Evolutionary conservation across 2,797 vertebrate species (phyloP).

Genomic region (Bucorvus abyssinicus): DNA sequence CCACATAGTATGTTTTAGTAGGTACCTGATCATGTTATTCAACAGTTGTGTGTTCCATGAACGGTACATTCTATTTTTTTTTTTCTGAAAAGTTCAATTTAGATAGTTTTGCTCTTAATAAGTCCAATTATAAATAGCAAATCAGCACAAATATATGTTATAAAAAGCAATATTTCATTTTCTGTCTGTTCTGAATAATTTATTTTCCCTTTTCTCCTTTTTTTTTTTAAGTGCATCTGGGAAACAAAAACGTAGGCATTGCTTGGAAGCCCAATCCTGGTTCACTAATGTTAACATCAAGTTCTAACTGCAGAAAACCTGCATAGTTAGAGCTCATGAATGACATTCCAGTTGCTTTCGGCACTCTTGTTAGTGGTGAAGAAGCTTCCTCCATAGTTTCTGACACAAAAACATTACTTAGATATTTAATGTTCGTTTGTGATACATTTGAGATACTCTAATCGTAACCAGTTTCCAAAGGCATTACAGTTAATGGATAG

Average conservation of each 20-base stretch:
- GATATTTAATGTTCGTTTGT: conserved; percentile 3
- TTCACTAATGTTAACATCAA: conserved; percentile 6
- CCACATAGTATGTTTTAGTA: neutral
- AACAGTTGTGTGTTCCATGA: neutral
- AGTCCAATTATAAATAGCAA: neutral
- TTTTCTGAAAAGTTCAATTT: neutral
- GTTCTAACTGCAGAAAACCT: conserved; percentile 62
- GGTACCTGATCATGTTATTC: neutral
- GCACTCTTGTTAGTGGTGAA: neutral
- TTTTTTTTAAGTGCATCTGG: conserved; percentile 14
- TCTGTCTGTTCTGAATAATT: neutral
- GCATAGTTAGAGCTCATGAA: conserved; percentile 30
- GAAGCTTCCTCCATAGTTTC: neutral
- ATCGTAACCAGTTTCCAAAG: neutral
- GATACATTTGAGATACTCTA: neutral
- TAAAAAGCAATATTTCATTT: neutral
- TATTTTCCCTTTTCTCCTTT: conserved; percentile 33
- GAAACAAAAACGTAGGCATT: conserved; percentile 57
- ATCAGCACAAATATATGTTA: neutral
- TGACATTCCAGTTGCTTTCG: conserved; percentile 7
- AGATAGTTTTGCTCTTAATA: neutral
- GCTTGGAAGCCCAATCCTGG: conserved; percentile 56
- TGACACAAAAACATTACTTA: conserved; percentile 23
- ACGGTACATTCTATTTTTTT: neutral
- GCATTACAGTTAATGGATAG: neutral